These are phyloP conservation scores for Melanostoma scalare DNA, from an alignment of 2,888 invertebrate genomes.

Conservation along the genomic window DNA sequence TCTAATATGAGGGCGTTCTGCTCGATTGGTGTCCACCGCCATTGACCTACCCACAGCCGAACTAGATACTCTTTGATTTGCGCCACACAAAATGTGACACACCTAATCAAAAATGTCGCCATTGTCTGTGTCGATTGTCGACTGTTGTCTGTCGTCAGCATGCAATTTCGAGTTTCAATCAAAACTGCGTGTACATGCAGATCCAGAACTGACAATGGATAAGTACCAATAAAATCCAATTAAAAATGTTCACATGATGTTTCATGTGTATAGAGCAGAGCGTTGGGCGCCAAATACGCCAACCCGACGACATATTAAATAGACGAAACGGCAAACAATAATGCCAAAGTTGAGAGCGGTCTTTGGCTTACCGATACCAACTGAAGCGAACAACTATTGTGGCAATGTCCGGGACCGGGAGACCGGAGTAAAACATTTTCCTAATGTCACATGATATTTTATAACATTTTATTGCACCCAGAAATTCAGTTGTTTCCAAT, in stretches of 20 bases:
- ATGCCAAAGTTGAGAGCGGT: constrained; percentile 64
- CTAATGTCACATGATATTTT: constrained; percentile 72
- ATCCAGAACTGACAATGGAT: constrained; percentile 73
- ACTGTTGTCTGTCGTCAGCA: constrained; percentile 14
- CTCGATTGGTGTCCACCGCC: constrained; percentile 65
- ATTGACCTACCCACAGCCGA: constrained; percentile 71
- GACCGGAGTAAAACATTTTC: constrained; percentile 67
- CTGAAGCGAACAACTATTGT: constrained; percentile 39
- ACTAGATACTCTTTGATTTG: constrained; percentile 66
- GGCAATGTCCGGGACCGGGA: constrained; percentile 27
- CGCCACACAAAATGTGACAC: constrained; percentile 66
- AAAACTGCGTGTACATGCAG: constrained; percentile 58
- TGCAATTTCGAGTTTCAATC: constrained; percentile 69
- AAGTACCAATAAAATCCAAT: constrained; percentile 70
- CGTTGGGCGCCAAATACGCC: constrained; percentile 61
- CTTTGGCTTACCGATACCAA: constrained; percentile 28
- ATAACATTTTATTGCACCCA: constrained; percentile 69
- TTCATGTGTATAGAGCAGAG: constrained; percentile 26
- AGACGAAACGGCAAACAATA: constrained; percentile 45
- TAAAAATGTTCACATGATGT: constrained; percentile 65
- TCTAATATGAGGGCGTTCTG: constrained; percentile 67
- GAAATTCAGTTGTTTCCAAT: constrained; percentile 72
- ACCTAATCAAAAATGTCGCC: constrained; percentile 72
- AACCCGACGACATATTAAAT: constrained; percentile 10
- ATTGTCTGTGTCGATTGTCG: constrained; percentile 43